A percentile compares a stretch with the other conserved stretches of the same genome.
These are phyloP conservation scores for Odobenus rosmarus DNA, from an alignment of 2,113 vertebrate species.

Conservation along the genomic window DNA sequence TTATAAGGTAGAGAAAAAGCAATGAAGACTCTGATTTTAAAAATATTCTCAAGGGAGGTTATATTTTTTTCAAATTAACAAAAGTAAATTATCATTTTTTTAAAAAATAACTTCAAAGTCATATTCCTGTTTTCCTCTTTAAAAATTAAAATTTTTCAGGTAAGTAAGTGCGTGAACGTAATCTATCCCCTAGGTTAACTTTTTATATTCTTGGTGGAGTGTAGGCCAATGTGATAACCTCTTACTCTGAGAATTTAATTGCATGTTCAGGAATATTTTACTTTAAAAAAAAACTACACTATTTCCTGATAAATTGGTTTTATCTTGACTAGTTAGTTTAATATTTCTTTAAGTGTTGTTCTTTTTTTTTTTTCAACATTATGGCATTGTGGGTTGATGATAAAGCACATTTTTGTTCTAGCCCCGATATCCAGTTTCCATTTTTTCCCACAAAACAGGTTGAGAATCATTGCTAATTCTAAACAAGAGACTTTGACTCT, in stretches of 20 bases:
- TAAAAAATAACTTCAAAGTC: neutral
- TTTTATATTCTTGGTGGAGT: neutral
- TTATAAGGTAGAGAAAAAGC: neutral
- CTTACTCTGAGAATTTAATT: slow-evolving; percentile 2
- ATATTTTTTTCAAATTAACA: slow-evolving; percentile 38
- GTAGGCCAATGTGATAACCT: neutral
- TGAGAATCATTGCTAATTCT: neutral
- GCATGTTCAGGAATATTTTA: neutral
- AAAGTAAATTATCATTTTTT: slow-evolving; percentile 39
- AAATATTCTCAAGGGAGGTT: neutral
- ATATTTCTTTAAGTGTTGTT: neutral
- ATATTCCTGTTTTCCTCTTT: neutral
- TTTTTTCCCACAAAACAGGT: neutral
- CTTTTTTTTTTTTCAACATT: neutral
- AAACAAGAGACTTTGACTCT: neutral
- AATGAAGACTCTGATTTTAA: neutral
- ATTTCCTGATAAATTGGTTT: neutral
- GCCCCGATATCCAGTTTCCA: neutral
- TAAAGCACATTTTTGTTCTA: neutral
- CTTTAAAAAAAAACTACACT: neutral
- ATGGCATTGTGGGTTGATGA: neutral
- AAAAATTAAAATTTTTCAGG: neutral
- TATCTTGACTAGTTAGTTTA: neutral
- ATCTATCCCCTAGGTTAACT: neutral
- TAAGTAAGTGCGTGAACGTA: neutral